Conservation (phyloP, 2,113 vertebrate genomes). For the Psilopogon haemacephalus region DNA sequence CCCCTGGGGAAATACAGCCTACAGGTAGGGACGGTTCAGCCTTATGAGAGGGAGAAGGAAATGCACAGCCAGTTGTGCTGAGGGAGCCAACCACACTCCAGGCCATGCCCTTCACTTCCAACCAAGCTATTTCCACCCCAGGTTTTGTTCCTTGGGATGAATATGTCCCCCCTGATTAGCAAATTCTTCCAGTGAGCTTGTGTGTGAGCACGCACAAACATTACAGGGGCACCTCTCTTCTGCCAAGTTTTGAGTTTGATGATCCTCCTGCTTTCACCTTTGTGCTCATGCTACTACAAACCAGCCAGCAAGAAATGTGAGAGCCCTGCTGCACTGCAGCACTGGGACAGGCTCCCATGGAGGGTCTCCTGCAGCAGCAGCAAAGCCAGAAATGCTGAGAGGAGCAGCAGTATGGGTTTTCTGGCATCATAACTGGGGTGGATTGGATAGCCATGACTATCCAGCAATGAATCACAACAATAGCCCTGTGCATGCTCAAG, state of each 20-base stretch:
- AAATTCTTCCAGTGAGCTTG: neutral
- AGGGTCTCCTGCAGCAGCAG: fast-evolving
- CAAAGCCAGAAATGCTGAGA: neutral
- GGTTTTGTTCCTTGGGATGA: neutral
- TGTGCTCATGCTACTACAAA: neutral
- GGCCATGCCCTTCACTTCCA: neutral
- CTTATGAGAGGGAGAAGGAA: neutral
- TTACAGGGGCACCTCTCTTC: neutral
- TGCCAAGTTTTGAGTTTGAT: neutral
- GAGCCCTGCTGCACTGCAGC: neutral
- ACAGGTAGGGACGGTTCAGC: neutral
- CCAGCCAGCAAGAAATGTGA: fast-evolving
- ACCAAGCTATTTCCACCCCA: neutral
- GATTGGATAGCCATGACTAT: neutral
- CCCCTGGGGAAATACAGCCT: neutral
- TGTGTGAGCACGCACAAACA: neutral
- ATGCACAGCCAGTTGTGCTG: neutral
- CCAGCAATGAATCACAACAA: neutral
- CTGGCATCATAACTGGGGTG: neutral
- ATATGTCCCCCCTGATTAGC: neutral
- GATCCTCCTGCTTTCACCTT: neutral
- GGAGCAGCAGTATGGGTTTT: neutral
- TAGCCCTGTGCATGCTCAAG: neutral
- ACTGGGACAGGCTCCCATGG: fast-evolving
- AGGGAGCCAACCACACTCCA: neutral